Percentiles rank a stretch among this genome's conserved stretches.
phyloP scores from a whole-genome alignment of 1,140 invertebrate genomes.

The Drosophila bipectinata region DNA sequence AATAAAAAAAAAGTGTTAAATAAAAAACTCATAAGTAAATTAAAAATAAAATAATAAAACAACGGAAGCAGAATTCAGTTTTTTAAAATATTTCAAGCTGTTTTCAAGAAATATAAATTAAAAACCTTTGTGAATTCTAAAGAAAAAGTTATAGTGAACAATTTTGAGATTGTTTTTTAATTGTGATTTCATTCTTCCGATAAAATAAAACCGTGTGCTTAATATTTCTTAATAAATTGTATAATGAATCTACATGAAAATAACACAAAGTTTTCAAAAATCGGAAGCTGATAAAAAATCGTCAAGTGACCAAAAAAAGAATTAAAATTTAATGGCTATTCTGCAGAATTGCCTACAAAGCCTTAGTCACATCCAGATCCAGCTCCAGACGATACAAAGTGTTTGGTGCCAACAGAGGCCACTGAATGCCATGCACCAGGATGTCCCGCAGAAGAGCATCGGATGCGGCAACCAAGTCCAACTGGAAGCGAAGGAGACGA shows the following conservation, averaged over 20 bases:
- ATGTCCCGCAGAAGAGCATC: slow-evolving; percentile 55
- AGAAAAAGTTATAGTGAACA: too few species aligned
- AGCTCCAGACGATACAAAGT: slow-evolving; percentile 17
- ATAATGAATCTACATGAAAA: not conserved
- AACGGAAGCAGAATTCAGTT: too few species aligned
- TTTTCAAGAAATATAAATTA: too few species aligned
- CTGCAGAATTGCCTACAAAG: slow-evolving; percentile 27
- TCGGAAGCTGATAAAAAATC: slow-evolving; percentile 11
- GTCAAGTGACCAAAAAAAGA: not conserved
- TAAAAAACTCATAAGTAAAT: not conserved
- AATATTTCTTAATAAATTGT: not conserved
- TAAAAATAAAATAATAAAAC: not conserved
- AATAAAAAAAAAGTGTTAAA: not conserved
- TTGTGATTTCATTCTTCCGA: too few species aligned
- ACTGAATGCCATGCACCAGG: slow-evolving; percentile 74
- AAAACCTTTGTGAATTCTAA: too few species aligned
- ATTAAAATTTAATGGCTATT: slow-evolving; percentile 38
- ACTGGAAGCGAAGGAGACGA: slow-evolving; percentile 56
- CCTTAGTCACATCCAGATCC: slow-evolving; percentile 10
- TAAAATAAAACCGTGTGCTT: too few species aligned
- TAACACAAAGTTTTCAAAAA: not conserved
- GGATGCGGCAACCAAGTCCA: slow-evolving; percentile 29
- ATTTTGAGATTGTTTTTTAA: too few species aligned
- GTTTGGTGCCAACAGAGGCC: slow-evolving; percentile 34
- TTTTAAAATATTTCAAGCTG: too few species aligned